Percentiles rank a stretch among this genome's conserved stretches.
Evolutionary conservation across 1,140 invertebrate genomes (phyloP).

Genomic region (Lucilia sericata): DNA sequence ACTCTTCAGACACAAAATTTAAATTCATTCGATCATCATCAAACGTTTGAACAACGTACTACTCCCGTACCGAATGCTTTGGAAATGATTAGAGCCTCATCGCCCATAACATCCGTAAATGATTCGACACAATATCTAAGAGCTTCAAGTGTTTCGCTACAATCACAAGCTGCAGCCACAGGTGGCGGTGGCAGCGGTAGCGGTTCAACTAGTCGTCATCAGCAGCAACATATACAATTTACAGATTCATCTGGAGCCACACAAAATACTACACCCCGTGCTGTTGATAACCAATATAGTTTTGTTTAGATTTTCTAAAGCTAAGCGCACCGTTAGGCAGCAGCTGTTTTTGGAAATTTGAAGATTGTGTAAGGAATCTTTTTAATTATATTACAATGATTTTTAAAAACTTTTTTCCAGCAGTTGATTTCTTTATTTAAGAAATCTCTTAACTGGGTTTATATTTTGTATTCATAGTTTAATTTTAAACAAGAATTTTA

Average conservation of each 20-base stretch:
- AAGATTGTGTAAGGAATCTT: constrained; percentile 13
- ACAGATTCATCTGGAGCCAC: background rate
- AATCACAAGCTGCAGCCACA: constrained; percentile 49
- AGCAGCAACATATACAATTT: constrained; percentile 23
- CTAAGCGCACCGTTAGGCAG: background rate
- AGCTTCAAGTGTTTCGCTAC: constrained; percentile 61
- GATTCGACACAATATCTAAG: constrained; percentile 52
- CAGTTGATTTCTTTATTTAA: too few species aligned
- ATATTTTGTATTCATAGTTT: too few species aligned
- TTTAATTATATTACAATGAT: background rate
- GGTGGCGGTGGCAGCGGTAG: constrained; percentile 6
- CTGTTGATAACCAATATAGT: constrained; percentile 77
- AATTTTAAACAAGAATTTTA: too few species aligned
- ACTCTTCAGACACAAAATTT: background rate
- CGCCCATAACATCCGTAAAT: constrained; percentile 49
- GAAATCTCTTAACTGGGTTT: too few species aligned
- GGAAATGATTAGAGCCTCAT: background rate
- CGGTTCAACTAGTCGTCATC: constrained; percentile 8
- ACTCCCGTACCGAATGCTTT: constrained; percentile 11
- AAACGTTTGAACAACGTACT: constrained; percentile 10
- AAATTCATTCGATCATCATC: constrained; percentile 10
- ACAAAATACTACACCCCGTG: constrained; percentile 62
- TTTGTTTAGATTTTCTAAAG: constrained; percentile 69
- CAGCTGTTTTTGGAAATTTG: background rate
- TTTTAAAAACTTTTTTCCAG: too few species aligned